Evolutionary conservation across 2,113 vertebrate species (phyloP), one percentile per base, ranked within the genome.

Genomic region (Gymnobelideus leadbeateri): DNA sequence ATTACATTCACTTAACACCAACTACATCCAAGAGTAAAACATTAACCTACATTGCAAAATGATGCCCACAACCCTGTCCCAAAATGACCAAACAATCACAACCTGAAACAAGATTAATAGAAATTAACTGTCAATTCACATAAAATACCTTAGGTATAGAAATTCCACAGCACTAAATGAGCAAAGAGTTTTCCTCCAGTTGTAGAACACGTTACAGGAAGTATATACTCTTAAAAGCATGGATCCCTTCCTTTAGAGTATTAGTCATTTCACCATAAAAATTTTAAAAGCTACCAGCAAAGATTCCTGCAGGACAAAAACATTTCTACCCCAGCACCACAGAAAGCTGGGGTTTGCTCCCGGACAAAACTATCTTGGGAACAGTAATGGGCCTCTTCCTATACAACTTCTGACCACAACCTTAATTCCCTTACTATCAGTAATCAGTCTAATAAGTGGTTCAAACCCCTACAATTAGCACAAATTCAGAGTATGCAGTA

Each of bases 301-400:
- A 97, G 97, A 97, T 98, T 98, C 97, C 98, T 98, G 92, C 92
- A 98, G 97, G 97, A 98, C 96, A 97, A 97, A 97, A 97, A 97
- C 91, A 96, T 98, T 98, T 98, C 97, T 97, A 94, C 97, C 97
- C 49, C 97, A 97, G 97, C 89, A 98, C 95, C 92, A 91, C 95
- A 96, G 97, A 91, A 98, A 90, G 43, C 95, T 96, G 96, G 94
- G 96, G 97, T 97, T 97, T 94, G 47, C 91, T 98, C 95, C 97
- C 95, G 92, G 96, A 95, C 97, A 98, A n/a, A 94, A 93, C 96
- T 95, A 96, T 97, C 97, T 97, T 96, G 84, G 95, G 0, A 95
- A 97, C 97, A 96, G 97, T 98, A 98, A 98, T 91, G 93, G 96
- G 97, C 96, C 97, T 96, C 97, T 97, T 98, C 97, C 98, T 98